phyloP scores from a whole-genome alignment of 2,888 invertebrate species.

The Melanotus villosus region DNA sequence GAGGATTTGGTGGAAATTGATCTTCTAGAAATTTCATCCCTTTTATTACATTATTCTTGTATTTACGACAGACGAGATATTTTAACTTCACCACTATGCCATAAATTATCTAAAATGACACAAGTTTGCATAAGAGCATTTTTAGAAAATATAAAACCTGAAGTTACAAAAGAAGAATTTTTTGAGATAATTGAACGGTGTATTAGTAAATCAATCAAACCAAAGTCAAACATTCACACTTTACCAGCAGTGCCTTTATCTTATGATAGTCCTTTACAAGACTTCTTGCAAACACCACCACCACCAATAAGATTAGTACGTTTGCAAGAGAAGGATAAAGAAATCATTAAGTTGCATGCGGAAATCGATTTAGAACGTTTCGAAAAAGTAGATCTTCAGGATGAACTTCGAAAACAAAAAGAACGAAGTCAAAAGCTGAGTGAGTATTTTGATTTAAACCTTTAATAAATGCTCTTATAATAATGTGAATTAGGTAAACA shows the following conservation, averaged over 20 bases:
- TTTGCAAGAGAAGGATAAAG: constrained; percentile 62
- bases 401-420: constrained; percentile 72
- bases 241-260: constrained; percentile 50
- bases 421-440: constrained; percentile 72
- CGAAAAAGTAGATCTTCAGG: constrained; percentile 75
- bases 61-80: constrained; percentile 62
- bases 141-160: constrained; percentile 58
- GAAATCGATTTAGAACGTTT: constrained; percentile 75
- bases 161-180: constrained; percentile 56
- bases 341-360: constrained; percentile 71
- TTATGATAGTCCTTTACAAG: constrained; percentile 57
- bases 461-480: no score
- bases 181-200: constrained; percentile 55
- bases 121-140: constrained; percentile 62
- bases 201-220: constrained; percentile 31
- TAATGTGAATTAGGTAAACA: constrained; percentile 58
- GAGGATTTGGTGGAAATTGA: constrained; percentile 54
- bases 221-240: constrained; percentile 39
- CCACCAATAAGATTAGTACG: constrained; percentile 56
- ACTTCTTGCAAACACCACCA: constrained; percentile 61
- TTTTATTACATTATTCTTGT: constrained; percentile 65
- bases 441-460: constrained; percentile 54
- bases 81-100: constrained; percentile 64
- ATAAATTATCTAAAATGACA: constrained; percentile 56
- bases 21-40: constrained; percentile 57